Evolutionary conservation across 30 jellyfish, hydroid and myxozoan species (phyloP).

Genomic region (Aurelia aurita complex sp. Pacific): DNA sequence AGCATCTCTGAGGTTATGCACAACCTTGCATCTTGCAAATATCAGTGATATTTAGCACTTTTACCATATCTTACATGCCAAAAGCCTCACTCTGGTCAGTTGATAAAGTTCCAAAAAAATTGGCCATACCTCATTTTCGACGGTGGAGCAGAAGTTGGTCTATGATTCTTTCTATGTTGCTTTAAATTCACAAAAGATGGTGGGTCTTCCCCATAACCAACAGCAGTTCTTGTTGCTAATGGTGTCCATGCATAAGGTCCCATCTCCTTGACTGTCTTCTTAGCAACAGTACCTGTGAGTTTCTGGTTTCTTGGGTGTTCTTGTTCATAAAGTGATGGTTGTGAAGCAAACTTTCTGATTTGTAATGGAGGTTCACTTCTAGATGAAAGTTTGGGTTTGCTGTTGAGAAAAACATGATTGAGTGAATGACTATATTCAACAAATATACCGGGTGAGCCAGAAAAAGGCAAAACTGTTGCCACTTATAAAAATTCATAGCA

Average conservation of each 20-base stretch:
- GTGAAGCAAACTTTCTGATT: conserved; percentile 30
- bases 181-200: not conserved
- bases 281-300: conserved; percentile 42
- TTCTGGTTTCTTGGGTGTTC: not conserved
- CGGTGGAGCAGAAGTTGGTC: conserved; percentile 72
- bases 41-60: no score
- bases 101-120: not conserved
- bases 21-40: no score
- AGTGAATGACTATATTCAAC: no score
- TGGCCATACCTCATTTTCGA: conserved; percentile 15
- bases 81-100: no score
- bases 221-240: conserved; percentile 71
- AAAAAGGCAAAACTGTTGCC: no score
- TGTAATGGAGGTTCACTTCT: not conserved
- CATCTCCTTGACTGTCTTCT: conserved; percentile 31
- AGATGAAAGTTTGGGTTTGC: no score
- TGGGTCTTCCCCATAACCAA: conserved; percentile 57
- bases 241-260: conserved; percentile 75
- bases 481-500: no score
- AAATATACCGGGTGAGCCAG: no score
- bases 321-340: conserved; percentile 25
- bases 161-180: not conserved
- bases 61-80: no score
- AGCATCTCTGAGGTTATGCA: no score
- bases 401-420: no score